Percentiles rank a stretch among this genome's conserved stretches.
These are phyloP conservation scores for Mesorhabditis sp. DNA, from an alignment of 2,888 invertebrate species.

Conservation along the genomic window DNA sequence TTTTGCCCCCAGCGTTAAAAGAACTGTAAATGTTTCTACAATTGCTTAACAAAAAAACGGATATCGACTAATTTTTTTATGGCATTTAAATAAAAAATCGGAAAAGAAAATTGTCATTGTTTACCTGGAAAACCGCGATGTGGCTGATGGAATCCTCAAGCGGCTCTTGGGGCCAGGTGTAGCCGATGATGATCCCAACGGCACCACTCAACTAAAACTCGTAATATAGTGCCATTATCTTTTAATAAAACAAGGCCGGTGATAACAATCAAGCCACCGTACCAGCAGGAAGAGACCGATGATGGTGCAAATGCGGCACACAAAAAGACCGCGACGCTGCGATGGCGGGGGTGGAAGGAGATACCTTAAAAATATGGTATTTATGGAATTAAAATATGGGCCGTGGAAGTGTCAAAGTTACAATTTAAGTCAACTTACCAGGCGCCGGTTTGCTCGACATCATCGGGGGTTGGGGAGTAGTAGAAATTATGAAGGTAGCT, in stretches of 20 bases:
- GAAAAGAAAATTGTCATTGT: neutral
- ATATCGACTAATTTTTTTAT: too few species aligned
- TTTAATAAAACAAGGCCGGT: neutral
- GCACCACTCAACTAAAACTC: constrained; percentile 37
- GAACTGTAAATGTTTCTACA: too few species aligned
- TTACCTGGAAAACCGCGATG: constrained; percentile 34
- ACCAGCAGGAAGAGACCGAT: constrained; percentile 52
- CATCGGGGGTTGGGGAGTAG: constrained; percentile 49
- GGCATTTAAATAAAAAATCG: too few species aligned
- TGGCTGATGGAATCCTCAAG: constrained; percentile 34
- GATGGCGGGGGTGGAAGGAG: constrained; percentile 54
- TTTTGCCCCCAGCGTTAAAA: too few species aligned
- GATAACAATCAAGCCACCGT: neutral
- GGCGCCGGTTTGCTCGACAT: constrained; percentile 40
- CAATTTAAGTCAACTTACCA: constrained; percentile 22
- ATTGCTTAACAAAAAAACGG: too few species aligned
- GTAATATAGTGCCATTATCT: neutral
- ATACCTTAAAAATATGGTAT: constrained; percentile 33
- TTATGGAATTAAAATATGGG: neutral
- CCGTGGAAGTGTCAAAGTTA: too few species aligned
- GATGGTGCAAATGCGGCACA: constrained; percentile 50
- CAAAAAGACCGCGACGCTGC: constrained; percentile 43
- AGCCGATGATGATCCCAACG: constrained; percentile 51
- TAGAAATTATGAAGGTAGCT: constrained; percentile 56
- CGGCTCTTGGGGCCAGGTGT: constrained; percentile 49